Percentiles rank a stretch among this genome's conserved stretches.
These are phyloP conservation scores for Protobothrops mucrosquamatus DNA, from an alignment of 2,113 vertebrate genomes.

Conservation along the genomic window DNA sequence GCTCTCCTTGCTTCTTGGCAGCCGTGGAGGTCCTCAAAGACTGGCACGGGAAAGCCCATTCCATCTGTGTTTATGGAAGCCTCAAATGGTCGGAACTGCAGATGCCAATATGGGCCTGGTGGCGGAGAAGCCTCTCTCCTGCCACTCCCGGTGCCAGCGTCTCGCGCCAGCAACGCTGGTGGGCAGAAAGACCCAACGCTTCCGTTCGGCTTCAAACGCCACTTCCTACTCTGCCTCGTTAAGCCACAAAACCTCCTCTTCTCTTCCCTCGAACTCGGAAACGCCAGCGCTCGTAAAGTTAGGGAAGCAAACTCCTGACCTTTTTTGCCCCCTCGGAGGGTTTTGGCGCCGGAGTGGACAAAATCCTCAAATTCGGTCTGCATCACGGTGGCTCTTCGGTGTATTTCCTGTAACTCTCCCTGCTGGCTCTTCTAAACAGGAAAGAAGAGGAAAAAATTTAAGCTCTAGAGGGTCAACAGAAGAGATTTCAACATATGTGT, in stretches of 20 bases:
- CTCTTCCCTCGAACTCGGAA: too few relatives aligned
- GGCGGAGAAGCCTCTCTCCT: accelerated
- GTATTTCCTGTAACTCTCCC: conserved; percentile 77
- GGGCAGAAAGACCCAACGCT: background rate
- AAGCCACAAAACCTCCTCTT: too few relatives aligned
- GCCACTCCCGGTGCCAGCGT: background rate
- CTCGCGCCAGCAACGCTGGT: background rate
- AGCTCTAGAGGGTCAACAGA: conserved; percentile 83
- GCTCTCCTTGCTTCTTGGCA: background rate
- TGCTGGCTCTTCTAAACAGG: conserved; percentile 70
- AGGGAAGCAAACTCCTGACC: conserved; percentile 68
- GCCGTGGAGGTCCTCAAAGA: background rate
- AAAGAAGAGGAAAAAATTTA: conserved; percentile 64
- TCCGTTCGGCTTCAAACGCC: background rate
- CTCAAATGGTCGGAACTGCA: background rate
- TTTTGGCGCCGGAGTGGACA: conserved; percentile 74
- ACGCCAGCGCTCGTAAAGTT: too few relatives aligned
- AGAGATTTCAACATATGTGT: conserved; percentile 84
- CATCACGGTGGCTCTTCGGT: conserved; percentile 83
- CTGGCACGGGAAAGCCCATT: conserved; percentile 31
- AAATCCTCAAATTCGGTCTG: conserved; percentile 90
- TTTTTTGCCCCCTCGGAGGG: conserved; percentile 80
- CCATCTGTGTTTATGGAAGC: background rate
- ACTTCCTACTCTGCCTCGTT: background rate
- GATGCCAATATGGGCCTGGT: accelerated